Conservation (phyloP, 2,888 invertebrate species). For the Ypsolopha sequella region DNA sequence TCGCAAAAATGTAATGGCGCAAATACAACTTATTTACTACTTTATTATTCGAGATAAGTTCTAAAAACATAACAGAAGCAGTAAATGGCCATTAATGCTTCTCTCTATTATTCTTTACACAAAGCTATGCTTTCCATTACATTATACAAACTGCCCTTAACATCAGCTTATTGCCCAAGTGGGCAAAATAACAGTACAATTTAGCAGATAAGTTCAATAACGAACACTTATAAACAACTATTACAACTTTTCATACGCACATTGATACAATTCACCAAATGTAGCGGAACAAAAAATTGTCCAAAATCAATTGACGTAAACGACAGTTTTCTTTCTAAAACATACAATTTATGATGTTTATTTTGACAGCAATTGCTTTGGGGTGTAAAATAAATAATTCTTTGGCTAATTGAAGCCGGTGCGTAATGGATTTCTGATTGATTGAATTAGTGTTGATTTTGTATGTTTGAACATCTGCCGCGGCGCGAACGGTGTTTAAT, state of each 20-base stretch:
- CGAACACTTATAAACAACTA: slow-evolving; percentile 7
- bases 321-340: not conserved
- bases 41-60: too few species aligned
- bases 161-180: slow-evolving; percentile 4
- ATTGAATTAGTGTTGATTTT: slow-evolving; percentile 9
- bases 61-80: not conserved
- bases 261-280: slow-evolving; percentile 7
- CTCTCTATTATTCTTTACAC: not conserved
- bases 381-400: slow-evolving; percentile 16
- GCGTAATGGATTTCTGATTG: slow-evolving; percentile 7
- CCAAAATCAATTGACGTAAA: not conserved
- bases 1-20: too few species aligned
- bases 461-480: slow-evolving; percentile 11
- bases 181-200: slow-evolving; percentile 8
- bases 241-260: slow-evolving; percentile 4
- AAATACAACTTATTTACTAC: too few species aligned
- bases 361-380: slow-evolving; percentile 5
- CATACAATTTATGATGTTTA: not conserved
- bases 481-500: slow-evolving; percentile 5
- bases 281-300: slow-evolving; percentile 9
- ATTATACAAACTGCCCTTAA: slow-evolving; percentile 1
- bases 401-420: slow-evolving; percentile 9
- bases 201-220: slow-evolving; percentile 9
- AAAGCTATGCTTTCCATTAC: not conserved
- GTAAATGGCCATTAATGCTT: not conserved